phyloP scores from a whole-genome alignment of 2,113 vertebrate genomes.

The Carassius gibelio region DNA sequence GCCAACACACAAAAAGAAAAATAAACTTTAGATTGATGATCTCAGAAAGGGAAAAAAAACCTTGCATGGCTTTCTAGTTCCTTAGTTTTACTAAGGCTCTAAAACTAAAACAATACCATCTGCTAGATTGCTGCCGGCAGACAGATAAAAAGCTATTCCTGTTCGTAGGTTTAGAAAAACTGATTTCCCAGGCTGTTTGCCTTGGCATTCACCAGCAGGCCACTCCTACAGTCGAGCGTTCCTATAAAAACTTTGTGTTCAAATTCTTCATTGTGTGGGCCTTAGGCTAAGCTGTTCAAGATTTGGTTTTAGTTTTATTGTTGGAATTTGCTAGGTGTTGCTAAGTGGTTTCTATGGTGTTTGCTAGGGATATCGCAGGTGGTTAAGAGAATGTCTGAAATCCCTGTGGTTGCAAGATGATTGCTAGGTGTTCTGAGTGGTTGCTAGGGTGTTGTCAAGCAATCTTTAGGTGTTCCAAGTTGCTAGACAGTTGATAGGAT shows the following conservation, averaged over 20 bases:
- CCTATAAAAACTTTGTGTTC: constrained; percentile 19
- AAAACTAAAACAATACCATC: constrained; percentile 20
- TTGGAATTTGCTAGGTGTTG: neutral
- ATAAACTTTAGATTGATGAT: neutral
- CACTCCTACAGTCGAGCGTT: constrained; percentile 17
- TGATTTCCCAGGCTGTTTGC: neutral
- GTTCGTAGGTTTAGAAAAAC: constrained; percentile 14
- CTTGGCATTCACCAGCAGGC: neutral
- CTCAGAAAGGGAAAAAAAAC: neutral
- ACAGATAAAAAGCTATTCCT: constrained; percentile 35
- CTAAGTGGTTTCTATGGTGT: neutral
- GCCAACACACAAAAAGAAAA: neutral
- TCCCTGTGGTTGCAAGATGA: neutral
- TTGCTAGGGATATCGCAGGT: too few species aligned
- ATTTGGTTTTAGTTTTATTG: neutral
- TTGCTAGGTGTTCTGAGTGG: neutral
- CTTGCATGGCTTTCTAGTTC: neutral
- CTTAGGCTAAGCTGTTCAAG: constrained; percentile 2
- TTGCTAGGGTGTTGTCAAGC: neutral
- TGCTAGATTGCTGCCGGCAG: constrained; percentile 6
- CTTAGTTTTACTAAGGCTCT: constrained; percentile 5
- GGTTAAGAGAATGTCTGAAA: neutral
- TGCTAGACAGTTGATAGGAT: neutral
- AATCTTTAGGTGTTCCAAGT: neutral
- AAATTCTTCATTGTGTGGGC: constrained; percentile 17